Percentiles rank a stretch among this genome's conserved stretches.
Conservation (phyloP, 1,140 invertebrate genomes). For the Ectropis grisescens region DNA sequence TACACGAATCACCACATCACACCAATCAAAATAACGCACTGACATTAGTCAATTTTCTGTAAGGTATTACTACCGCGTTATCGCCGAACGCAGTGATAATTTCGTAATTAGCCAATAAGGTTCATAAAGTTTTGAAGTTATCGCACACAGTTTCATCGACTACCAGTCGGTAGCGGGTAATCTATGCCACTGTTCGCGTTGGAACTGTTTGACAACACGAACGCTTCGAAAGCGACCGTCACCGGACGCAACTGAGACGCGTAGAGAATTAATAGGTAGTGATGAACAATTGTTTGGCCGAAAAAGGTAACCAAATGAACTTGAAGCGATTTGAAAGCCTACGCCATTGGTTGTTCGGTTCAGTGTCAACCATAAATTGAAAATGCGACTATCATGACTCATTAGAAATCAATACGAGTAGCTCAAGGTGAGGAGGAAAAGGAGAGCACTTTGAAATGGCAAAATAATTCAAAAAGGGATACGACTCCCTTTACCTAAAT, state of each 20-base stretch:
- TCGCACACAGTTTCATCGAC: conserved; percentile 24
- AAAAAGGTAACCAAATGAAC: conserved; percentile 38
- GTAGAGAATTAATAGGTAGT: conserved; percentile 57
- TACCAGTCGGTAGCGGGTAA: conserved; percentile 38
- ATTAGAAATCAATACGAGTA: no score
- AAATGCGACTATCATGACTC: no score
- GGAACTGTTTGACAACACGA: conserved; percentile 47
- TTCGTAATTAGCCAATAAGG: conserved; percentile 29
- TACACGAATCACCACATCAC: conserved; percentile 50
- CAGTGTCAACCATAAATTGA: conserved; percentile 14
- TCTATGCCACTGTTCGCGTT: conserved; percentile 45
- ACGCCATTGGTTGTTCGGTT: conserved; percentile 5
- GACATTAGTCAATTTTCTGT: conserved; percentile 28
- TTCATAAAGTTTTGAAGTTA: conserved; percentile 41
- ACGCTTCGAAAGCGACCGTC: conserved; percentile 53
- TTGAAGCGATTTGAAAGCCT: conserved; percentile 16
- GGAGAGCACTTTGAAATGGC: no score
- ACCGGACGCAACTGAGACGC: conserved; percentile 56
- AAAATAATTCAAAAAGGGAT: no score
- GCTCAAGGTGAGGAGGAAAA: no score
- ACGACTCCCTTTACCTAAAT: no score
- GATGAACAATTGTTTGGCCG: conserved; percentile 53
- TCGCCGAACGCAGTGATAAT: conserved; percentile 37
- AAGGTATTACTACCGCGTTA: conserved; percentile 29
- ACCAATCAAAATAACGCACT: conserved; percentile 36